Base-by-base conservation (phyloP, 2,888 invertebrate species). In the Melinopterus prodromus region DNA sequence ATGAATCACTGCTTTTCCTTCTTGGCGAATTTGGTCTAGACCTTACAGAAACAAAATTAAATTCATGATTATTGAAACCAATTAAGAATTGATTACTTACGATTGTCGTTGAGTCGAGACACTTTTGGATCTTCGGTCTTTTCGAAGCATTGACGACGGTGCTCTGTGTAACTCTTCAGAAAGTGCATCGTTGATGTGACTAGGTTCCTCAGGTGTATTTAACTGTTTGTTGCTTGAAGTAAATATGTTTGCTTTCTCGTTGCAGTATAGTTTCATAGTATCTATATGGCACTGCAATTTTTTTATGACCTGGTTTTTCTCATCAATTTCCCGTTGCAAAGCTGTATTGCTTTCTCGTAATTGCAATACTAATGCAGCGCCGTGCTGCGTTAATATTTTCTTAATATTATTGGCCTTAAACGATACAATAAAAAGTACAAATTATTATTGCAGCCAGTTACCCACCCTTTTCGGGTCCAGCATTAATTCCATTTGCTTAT, bases 401-500 rank as follows among this genome's bases (percentile, higher is more conserved):
- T 81, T 80, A 69, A 84, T 78, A 80, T 77, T 79, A 53, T 70
- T 70, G n/a, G 82, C 81, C 84, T 84, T 16, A 74, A 82, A 83
- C 71, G n/a, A 69, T 37, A 70, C 7, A 15, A 14, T 72, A 71
- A 69, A 6, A 38, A n/a, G 14, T 69, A 70, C 35, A 69, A 76
- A 69, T 38, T 76, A 16, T 16, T 71, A 78, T 16, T 14, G 69
- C 69, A 35, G n/a, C 16, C n/a, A 71, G 12, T 71, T 71, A 26
- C 38, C 14, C 82, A 84, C 85, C 81, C 83, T 82, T 72, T 76
- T 80, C 16, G 86, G 86, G 81, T 84, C 84, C 78, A 85, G 80
- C 77, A 87, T 82, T 80, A 81, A 84, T 77, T 87, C 86, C 69
- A 87, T 85, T 76, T 86, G 85, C 80, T 83, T 84, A 53, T 87